Evolutionary conservation across 2,888 invertebrate genomes (phyloP).

Genomic region (Epinotia brunnichana): DNA sequence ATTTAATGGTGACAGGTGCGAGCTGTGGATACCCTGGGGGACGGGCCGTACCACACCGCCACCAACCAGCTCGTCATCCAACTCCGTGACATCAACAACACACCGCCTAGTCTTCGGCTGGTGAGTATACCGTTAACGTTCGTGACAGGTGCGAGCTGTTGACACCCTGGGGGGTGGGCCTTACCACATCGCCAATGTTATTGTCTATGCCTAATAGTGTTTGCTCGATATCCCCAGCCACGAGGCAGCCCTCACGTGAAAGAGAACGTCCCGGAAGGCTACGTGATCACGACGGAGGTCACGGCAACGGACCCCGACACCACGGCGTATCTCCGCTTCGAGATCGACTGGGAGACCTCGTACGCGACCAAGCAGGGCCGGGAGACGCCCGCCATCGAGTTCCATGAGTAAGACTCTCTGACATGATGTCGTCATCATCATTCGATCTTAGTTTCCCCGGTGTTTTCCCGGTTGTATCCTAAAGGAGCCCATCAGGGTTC

Average conservation of each 20-base stretch:
- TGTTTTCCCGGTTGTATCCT: no score
- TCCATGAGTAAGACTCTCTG: conserved; percentile 58
- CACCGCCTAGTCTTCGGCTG: conserved; percentile 85
- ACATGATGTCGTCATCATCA: no score
- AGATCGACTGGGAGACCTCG: conserved; percentile 84
- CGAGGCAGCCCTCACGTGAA: conserved; percentile 75
- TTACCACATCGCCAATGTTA: no score
- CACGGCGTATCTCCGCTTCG: conserved; percentile 81
- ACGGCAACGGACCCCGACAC: conserved; percentile 85
- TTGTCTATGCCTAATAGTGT: neutral
- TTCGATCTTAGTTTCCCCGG: no score
- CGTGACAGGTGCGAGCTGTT: no score
- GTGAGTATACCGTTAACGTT: conserved; percentile 64
- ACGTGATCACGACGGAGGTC: conserved; percentile 71
- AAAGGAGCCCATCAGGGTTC: no score
- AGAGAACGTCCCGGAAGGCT: conserved; percentile 80
- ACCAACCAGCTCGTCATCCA: conserved; percentile 84
- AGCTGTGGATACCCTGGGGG: conserved; percentile 77
- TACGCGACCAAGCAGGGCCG: conserved; percentile 85
- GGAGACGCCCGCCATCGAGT: conserved; percentile 61
- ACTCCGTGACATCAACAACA: conserved; percentile 89
- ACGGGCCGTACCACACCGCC: conserved; percentile 69
- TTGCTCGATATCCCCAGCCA: conserved; percentile 63
- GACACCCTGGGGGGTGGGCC: no score
- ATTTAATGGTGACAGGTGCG: conserved; percentile 61